Conservation (phyloP, 2,113 vertebrate genomes). For the Lipophrys pholis region DNA sequence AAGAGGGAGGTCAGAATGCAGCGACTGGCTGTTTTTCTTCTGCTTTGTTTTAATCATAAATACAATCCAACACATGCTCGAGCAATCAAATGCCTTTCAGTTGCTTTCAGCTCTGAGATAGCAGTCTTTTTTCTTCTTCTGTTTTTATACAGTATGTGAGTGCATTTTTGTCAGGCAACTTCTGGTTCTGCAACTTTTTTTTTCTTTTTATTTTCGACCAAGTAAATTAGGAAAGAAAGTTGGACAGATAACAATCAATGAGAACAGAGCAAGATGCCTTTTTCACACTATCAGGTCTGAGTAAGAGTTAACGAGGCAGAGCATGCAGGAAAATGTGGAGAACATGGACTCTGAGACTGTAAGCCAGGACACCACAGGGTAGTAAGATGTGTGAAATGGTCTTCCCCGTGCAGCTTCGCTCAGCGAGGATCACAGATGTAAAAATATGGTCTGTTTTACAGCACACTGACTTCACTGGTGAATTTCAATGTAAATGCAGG, state of each 20-base stretch:
- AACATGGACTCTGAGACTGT: constrained; percentile 60
- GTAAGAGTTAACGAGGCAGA: constrained; percentile 76
- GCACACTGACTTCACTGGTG: constrained; percentile 63
- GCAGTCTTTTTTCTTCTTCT: constrained; percentile 19
- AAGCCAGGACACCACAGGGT: constrained; percentile 71
- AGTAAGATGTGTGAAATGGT: constrained; percentile 76
- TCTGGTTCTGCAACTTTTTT: constrained; percentile 3
- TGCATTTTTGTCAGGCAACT: constrained; percentile 39
- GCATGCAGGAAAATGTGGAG: constrained; percentile 54
- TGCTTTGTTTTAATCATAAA: constrained; percentile 14
- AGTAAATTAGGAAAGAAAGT: constrained; percentile 65
- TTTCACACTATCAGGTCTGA: constrained; percentile 66
- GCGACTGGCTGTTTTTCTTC: constrained; percentile 1
- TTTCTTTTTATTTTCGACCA: constrained; percentile 26
- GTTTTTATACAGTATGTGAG: constrained; percentile 29
- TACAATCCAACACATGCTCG: constrained; percentile 28
- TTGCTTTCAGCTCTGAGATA: constrained; percentile 40
- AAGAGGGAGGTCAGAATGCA: constrained; percentile 24
- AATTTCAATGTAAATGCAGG: constrained; percentile 56
- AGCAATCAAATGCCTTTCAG: constrained; percentile 43
- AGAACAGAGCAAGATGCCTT: constrained; percentile 56
- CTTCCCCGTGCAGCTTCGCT: constrained; percentile 62
- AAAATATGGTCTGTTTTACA: constrained; percentile 72
- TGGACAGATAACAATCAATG: constrained; percentile 48
- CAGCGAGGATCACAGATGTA: constrained; percentile 74